Conservation (phyloP, 2,113 vertebrate genomes). For the Caloenas nicobarica region DNA sequence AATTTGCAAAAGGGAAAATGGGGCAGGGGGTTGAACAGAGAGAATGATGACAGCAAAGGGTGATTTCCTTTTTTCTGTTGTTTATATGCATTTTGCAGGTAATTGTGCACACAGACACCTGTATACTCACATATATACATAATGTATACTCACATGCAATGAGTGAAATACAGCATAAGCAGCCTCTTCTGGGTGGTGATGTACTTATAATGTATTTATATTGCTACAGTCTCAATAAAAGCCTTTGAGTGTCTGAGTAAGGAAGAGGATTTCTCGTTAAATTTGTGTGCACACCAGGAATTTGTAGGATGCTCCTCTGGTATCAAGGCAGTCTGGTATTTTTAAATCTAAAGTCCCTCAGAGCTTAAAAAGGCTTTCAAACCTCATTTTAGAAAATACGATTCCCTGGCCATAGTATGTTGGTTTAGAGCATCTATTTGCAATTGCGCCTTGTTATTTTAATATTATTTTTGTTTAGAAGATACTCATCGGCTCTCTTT, state of each 20-base stretch:
- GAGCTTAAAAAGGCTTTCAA: not conserved
- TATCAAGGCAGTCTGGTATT: not conserved
- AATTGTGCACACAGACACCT: not conserved
- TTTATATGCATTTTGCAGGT: not conserved
- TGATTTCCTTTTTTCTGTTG: not conserved
- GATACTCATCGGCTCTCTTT: not conserved
- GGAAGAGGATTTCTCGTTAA: constrained; percentile 10
- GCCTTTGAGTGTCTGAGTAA: not conserved
- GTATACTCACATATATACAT: not conserved
- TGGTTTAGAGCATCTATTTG: not conserved
- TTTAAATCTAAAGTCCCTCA: not conserved
- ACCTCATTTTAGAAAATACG: not conserved
- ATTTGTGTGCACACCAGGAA: not conserved
- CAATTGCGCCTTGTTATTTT: not conserved
- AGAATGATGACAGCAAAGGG: not conserved
- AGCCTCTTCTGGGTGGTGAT: not conserved
- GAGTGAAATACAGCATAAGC: not conserved
- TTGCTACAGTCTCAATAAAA: not conserved
- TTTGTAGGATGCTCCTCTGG: not conserved
- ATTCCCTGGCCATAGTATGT: not conserved
- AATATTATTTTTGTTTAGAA: not conserved
- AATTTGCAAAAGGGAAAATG: constrained; percentile 1
- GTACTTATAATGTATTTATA: not conserved
- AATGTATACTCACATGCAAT: rapidly evolving
- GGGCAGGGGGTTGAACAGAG: not conserved